Evolutionary conservation across 1,140 invertebrate genomes (phyloP), one percentile per base, ranked within the genome.

Genomic region (Aphelinus certus): DNA sequence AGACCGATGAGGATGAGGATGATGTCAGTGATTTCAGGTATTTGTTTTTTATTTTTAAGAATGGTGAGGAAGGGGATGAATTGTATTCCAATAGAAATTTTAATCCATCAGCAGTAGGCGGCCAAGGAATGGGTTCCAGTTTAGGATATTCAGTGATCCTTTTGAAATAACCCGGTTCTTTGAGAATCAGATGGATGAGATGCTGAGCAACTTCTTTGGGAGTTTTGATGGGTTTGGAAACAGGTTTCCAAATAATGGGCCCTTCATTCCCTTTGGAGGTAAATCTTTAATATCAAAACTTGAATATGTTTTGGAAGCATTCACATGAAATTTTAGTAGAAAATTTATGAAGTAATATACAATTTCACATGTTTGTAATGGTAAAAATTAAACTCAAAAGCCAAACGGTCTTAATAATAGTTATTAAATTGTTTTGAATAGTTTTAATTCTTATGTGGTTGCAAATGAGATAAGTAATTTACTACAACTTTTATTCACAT

Each of bases 131-230:
- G 49, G 9, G 7, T 70, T 77, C 10, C 81, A 82, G 1, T 84
- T 87, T 46, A 66, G 77, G 49, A 77, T 87, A 5, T 82, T 83
- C 51, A 82, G 64, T 10, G 77, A 86, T 78, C 84, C 85, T n/a
- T 66, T 85, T 49, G 79, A 85, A 77, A 86, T 86, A 7, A 81
- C 78, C 4, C 75, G 76, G 42, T 84, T 80, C 9, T 86, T 87
- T 69, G 83, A 85, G 73, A 77, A 78, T 1, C 79, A 86, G 73
- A 84, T 87, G 49, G 81, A 87, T 3, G 68, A 78, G 57, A 82
- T 87, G 65, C 69, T 86, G 61, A 81, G 69, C n/a, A 76, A 58
- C 67, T 79, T 82, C 61, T 67, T 81, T n/a, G 75, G 69, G 73
- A 70, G 60, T 53, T 79, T 78, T 66, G 61, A 71, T 61, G 65